These are phyloP conservation scores for Marmota flaviventris DNA, from an alignment of 2,113 vertebrate genomes.

Conservation along the genomic window DNA sequence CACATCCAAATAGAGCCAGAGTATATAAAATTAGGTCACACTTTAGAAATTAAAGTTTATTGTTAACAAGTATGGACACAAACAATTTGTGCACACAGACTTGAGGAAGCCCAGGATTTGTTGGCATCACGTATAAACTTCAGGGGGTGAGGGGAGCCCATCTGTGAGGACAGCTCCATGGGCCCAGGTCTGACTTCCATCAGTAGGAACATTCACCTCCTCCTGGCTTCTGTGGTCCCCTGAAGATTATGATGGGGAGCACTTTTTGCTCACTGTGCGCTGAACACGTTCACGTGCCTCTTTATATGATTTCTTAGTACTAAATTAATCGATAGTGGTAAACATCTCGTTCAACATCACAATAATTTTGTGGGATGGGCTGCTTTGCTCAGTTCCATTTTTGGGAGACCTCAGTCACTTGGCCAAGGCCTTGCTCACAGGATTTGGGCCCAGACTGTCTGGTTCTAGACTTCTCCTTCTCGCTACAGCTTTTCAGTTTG, in stretches of 20 bases:
- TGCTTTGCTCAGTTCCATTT: neutral
- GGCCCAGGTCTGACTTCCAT: neutral
- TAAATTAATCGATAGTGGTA: neutral
- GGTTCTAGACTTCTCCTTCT: neutral
- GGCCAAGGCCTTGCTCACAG: neutral
- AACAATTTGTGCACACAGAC: neutral
- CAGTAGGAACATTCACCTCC: neutral
- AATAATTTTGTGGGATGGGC: neutral
- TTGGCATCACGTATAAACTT: neutral
- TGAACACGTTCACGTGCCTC: neutral
- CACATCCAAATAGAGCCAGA: neutral
- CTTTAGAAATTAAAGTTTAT: neutral
- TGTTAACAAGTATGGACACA: neutral
- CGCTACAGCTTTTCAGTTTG: neutral
- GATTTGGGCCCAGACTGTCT: neutral
- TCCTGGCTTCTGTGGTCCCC: neutral
- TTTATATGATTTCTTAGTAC: neutral
- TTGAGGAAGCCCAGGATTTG: neutral
- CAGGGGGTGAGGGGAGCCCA: neutral
- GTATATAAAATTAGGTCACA: neutral
- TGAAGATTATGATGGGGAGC: neutral
- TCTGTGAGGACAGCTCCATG: neutral
- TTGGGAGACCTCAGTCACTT: neutral
- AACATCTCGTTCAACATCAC: neutral
- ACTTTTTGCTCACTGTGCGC: neutral